Conservation (phyloP, 2,113 vertebrate species). For the Lepisosteus oculatus region DNA sequence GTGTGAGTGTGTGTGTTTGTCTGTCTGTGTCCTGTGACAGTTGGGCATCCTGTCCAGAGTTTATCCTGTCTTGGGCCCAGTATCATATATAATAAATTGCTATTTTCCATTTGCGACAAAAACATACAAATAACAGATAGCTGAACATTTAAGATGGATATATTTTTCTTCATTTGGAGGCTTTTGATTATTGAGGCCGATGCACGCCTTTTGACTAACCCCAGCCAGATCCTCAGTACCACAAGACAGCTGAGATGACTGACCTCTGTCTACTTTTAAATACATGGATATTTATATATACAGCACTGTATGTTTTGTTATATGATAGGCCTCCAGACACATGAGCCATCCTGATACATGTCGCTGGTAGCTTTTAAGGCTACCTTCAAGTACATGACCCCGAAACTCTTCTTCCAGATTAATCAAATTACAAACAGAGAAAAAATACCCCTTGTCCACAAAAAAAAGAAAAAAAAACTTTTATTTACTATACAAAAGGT, state of each 20-base stretch:
- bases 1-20: too few relatives aligned
- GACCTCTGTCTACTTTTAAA: neutral
- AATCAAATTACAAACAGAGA: slow-evolving; percentile 7
- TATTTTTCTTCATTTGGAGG: neutral
- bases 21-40: too few relatives aligned
- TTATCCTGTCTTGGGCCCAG: too few relatives aligned
- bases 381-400: neutral
- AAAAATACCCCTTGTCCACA: neutral
- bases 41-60: too few relatives aligned
- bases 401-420: neutral
- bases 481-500: too few relatives aligned
- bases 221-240: too few relatives aligned
- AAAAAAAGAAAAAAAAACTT: too few relatives aligned
- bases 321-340: slow-evolving; percentile 39
- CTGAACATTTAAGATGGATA: neutral
- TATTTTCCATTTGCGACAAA: neutral
- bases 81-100: too few relatives aligned
- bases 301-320: slow-evolving; percentile 49
- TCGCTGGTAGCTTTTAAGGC: slow-evolving; percentile 8
- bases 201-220: too few relatives aligned
- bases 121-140: neutral
- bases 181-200: neutral
- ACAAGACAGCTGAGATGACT: too few relatives aligned
- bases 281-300: slow-evolving; percentile 12
- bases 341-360: slow-evolving; percentile 35